Percentiles rank a stretch among this genome's conserved stretches.
Evolutionary conservation across 2,888 invertebrate genomes (phyloP).

Genomic region (Anagyrus pseudococci): DNA sequence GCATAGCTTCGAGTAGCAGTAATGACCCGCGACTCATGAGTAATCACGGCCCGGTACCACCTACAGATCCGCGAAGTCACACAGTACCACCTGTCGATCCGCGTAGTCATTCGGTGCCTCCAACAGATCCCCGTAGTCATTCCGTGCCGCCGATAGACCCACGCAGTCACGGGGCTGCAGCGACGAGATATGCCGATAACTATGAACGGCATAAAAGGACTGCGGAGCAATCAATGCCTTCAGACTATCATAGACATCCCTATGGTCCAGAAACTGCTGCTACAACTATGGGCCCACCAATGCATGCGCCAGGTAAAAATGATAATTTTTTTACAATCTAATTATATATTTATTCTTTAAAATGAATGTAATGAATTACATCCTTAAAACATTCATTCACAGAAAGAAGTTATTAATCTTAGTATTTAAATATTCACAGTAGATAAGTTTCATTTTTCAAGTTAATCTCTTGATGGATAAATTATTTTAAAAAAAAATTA

Average conservation of each 20-base stretch:
- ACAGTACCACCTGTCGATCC: slow-evolving; percentile 13
- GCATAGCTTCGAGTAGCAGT: neutral
- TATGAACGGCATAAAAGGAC: slow-evolving; percentile 52
- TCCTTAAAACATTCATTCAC: too few species aligned
- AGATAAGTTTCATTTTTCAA: too few species aligned
- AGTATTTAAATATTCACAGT: too few species aligned
- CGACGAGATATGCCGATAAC: slow-evolving; percentile 49
- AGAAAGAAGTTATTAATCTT: too few species aligned
- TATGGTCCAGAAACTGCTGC: slow-evolving; percentile 14
- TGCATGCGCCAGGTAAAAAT: slow-evolving; percentile 21
- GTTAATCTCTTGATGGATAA: neutral
- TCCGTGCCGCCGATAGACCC: slow-evolving; percentile 3
- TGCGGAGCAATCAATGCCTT: neutral
- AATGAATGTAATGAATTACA: too few species aligned
- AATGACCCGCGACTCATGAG: neutral
- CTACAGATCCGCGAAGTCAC: slow-evolving; percentile 18
- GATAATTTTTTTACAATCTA: neutral
- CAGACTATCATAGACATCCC: slow-evolving; percentile 21
- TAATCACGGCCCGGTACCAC: neutral
- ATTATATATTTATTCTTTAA: too few species aligned
- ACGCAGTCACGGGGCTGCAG: neutral
- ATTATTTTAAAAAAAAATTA: neutral
- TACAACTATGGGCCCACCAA: slow-evolving; percentile 7
- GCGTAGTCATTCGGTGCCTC: slow-evolving; percentile 8
- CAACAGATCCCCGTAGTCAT: slow-evolving; percentile 18